Conservation (phyloP, 2,888 invertebrate species). For the Tinea pellionella region DNA sequence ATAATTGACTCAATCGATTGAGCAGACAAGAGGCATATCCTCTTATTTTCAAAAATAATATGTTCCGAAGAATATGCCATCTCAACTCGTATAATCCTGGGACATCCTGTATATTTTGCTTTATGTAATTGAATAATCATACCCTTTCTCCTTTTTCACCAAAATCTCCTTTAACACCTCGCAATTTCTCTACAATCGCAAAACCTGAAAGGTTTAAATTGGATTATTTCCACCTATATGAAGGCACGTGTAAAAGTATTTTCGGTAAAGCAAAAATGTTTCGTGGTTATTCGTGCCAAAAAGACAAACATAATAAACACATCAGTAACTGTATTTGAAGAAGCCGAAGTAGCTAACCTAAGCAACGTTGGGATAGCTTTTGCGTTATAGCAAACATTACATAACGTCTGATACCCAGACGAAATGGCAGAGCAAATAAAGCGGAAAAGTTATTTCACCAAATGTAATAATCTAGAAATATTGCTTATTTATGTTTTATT, state of each 20-base stretch:
- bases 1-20: too few relatives aligned
- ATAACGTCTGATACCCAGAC: constrained; percentile 14
- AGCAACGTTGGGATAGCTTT: constrained; percentile 2
- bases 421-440: constrained; percentile 14
- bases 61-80: too few relatives aligned
- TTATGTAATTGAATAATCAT: constrained; percentile 12
- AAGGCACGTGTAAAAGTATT: neutral
- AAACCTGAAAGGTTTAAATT: constrained; percentile 30
- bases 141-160: constrained; percentile 38
- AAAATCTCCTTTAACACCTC: constrained; percentile 37
- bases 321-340: constrained; percentile 11
- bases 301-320: constrained; percentile 14
- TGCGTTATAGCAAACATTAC: constrained; percentile 14
- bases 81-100: too few relatives aligned
- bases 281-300: neutral
- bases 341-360: constrained; percentile 1
- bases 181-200: constrained; percentile 34
- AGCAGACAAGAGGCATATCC: too few relatives aligned
- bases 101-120: too few relatives aligned
- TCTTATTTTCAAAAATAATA: too few relatives aligned
- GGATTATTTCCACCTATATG: neutral
- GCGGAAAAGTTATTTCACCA: constrained; percentile 6
- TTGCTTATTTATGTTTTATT: constrained; percentile 1
- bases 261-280: neutral
- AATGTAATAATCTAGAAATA: constrained; percentile 5